Evolutionary conservation across 2,888 invertebrate species (phyloP), one percentile per base, ranked within the genome.

Genomic region (Crioceris asparagi): DNA sequence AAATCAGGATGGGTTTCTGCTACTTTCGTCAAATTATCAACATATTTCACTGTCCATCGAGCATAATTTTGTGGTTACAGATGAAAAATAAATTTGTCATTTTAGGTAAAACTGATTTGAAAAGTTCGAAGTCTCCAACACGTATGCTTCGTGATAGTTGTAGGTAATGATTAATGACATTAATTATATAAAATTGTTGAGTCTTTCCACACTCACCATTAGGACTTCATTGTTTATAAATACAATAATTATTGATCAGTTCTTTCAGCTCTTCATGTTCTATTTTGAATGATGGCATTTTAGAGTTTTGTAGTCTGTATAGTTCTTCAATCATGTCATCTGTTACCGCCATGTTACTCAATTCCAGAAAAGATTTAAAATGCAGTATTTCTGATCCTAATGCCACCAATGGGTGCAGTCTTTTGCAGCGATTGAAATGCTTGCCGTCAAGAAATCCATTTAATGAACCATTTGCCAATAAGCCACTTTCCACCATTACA

Each of bases 371-470:
- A 10, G 38, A 38, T 29, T 33, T 32, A 34, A 47, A 52, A 42
- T 51, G 49, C n/a, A 49, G 32, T 25, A 44, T 46, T 46, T 50
- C 36, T 3, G 52, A 30, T 26, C 43, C 46, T 18, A 51, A 21
- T 32, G 40, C 16, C 30, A 48, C 33, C 30, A 46, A 37, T 11
- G 43, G 43, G 33, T 44, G 41, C 33, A 43, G 21, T 23, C 48
- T 35, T 38, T 38, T 38, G 40, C 49, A 54, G 11, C 49, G 32
- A 32, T 49, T 51, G 21, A 45, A 52, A 35, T 51, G 47, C 38
- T 47, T 53, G 11, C 50, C 46, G 2, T 36, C 40, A n/a, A 49
- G 23, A 38, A 49, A 48, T 16, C 46, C 44, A 34, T 36, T 42
- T 1, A 50, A 21, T 21, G 48, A 50, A 3, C 51, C 50, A 7